phyloP scores from a whole-genome alignment of 2,797 vertebrate genomes.

The Platalea minor region DNA sequence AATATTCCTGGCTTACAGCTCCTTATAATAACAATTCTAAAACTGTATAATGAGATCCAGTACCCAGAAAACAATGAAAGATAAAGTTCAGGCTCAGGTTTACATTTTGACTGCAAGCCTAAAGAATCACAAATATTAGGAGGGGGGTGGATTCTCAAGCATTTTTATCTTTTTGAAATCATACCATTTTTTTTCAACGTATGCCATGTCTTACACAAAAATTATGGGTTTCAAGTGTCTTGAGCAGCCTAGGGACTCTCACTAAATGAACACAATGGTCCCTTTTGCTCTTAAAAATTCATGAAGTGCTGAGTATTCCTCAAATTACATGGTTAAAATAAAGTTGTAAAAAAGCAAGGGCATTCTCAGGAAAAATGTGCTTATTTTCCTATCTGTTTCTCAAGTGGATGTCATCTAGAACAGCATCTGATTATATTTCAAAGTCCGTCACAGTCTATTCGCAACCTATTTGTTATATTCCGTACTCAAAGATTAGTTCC shows the following conservation, averaged over 20 bases:
- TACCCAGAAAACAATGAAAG: background rate
- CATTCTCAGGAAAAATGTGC: background rate
- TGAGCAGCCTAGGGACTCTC: background rate
- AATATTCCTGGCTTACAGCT: background rate
- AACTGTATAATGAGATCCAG: background rate
- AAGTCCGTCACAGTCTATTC: background rate
- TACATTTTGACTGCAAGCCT: background rate
- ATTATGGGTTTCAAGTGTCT: background rate
- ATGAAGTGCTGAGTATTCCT: background rate
- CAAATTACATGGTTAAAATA: background rate
- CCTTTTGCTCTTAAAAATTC: background rate
- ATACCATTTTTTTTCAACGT: background rate
- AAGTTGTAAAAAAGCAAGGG: background rate
- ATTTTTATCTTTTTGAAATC: background rate
- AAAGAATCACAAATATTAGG: background rate
- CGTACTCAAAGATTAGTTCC: background rate
- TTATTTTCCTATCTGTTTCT: background rate
- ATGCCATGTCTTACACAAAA: background rate
- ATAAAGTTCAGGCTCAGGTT: background rate
- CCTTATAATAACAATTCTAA: background rate
- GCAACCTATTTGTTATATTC: background rate
- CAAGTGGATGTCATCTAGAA: background rate
- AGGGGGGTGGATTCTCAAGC: fast-evolving
- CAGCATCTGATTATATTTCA: background rate
- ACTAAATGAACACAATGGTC: background rate